Evolutionary conservation across 2,113 vertebrate species (phyloP), one percentile per base, ranked within the genome.

Genomic region (Chaetura pelagica): DNA sequence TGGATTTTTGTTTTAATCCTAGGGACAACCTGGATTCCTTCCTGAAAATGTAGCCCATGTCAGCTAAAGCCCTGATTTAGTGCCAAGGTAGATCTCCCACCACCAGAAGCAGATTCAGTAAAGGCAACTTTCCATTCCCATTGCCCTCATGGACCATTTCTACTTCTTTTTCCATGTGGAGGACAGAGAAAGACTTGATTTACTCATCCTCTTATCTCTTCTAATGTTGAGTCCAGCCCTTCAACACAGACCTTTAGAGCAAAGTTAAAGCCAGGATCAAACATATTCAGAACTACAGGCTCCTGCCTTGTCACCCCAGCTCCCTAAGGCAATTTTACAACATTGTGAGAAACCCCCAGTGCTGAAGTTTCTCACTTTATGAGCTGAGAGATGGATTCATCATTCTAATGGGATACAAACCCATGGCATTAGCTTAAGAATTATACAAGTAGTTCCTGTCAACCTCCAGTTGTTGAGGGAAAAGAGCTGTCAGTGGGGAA

Each of bases 281-380:
- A 69, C 52, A 89, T 84, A 75, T 76, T 93, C 93, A 92, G 93
- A 96, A 90, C 78, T 76, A 89, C 86, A 95, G 96, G 74, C 68
- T 2, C 38, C 86, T 78, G 83, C 76, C 80, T 93, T 91, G 96
- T 89, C 89, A 63, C 58, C 90, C 85, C 77, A 95, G 92, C 71
- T 97, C 94, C 95, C 94, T 46, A 78, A 89, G 81, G 93, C 83
- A 96, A 89, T 80, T 89, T 82, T 77, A 93, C 48, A 80, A 84
- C 84, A 69, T 38, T 68, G 88, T 91, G 92, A 95, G 84, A 94
- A 97, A 76, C 75, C 83, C 91, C 81, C 57, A 89, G 87, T 69
- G 85, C 74, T 51, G 66, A 62, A 57, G 83, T 68, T 86, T 86
- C 83, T 42, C 85, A 62, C 38, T 57, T 61, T 48, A 94, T 74